phyloP scores from a whole-genome alignment of 2,113 vertebrate species.

The Eurystomus gularis region DNA sequence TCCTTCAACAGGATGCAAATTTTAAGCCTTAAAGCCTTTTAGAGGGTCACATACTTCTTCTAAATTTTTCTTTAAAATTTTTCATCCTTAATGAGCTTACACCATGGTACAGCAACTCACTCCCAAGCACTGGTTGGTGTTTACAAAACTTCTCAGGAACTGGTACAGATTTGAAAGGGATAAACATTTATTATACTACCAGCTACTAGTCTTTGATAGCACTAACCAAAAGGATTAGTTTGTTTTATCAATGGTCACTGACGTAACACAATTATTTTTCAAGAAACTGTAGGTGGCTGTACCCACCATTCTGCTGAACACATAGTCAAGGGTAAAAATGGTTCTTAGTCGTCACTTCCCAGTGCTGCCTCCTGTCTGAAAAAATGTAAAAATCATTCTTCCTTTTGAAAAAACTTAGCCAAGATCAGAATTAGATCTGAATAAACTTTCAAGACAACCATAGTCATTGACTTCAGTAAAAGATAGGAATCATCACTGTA shows the following conservation, averaged over 20 bases:
- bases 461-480: not conserved
- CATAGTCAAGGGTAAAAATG: not conserved
- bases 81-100: not conserved
- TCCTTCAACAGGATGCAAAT: not conserved
- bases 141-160: not conserved
- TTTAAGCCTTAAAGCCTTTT: not conserved
- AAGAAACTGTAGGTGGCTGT: not conserved
- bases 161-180: not conserved
- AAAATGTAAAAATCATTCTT: not conserved
- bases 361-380: not conserved
- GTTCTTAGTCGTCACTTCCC: not conserved
- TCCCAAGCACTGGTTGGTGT: not conserved
- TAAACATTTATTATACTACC: not conserved
- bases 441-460: not conserved
- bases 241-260: not conserved
- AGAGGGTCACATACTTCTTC: not conserved
- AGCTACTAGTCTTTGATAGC: not conserved
- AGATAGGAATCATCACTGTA: not conserved
- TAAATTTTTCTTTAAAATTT: not conserved
- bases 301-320: not conserved
- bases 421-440: no score
- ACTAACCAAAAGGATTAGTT: not conserved
- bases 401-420: not conserved
- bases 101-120: not conserved
- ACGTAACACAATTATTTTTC: not conserved